Percentiles rank a stretch among this genome's conserved stretches.
These are phyloP conservation scores for Etheostoma nigrum DNA, from an alignment of 2,797 vertebrate genomes.

Conservation along the genomic window DNA sequence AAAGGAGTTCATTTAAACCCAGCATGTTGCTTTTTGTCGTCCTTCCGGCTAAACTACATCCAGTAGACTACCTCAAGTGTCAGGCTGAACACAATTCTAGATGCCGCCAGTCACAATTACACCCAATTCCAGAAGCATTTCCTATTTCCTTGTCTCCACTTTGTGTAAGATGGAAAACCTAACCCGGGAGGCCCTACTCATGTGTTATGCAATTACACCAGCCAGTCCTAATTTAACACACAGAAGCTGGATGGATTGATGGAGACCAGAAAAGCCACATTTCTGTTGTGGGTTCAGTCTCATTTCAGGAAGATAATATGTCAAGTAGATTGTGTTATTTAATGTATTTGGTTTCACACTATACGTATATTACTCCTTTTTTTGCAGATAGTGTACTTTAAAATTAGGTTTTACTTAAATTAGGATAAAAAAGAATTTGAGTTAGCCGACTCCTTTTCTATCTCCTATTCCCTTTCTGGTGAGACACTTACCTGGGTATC, in stretches of 20 bases:
- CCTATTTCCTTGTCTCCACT: slow-evolving; percentile 80
- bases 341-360: slow-evolving; percentile 4
- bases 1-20: slow-evolving; percentile 72
- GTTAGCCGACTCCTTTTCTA: slow-evolving; percentile 30
- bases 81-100: slow-evolving; percentile 67
- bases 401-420: slow-evolving; percentile 29
- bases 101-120: slow-evolving; percentile 80
- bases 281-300: slow-evolving; percentile 42
- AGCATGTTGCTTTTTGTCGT: slow-evolving; percentile 56
- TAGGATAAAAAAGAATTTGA: slow-evolving; percentile 8
- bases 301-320: slow-evolving; percentile 42
- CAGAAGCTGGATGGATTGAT: slow-evolving; percentile 68
- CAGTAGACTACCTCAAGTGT: slow-evolving; percentile 69
- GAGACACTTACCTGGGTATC: slow-evolving; percentile 71
- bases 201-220: slow-evolving; percentile 79
- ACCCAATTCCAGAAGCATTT: slow-evolving; percentile 78
- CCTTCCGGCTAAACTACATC: slow-evolving; percentile 71
- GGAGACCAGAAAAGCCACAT: slow-evolving; percentile 41
- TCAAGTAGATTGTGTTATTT: slow-evolving; percentile 8
- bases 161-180: slow-evolving; percentile 77
- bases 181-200: slow-evolving; percentile 68
- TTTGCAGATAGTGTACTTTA: background rate
- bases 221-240: slow-evolving; percentile 74
- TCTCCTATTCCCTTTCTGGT: slow-evolving; percentile 59
- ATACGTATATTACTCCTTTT: background rate